Percentiles rank a stretch among this genome's conserved stretches.
These are phyloP conservation scores for Smittia sp. DNA, from an alignment of 2,888 invertebrate genomes.

Conservation along the genomic window DNA sequence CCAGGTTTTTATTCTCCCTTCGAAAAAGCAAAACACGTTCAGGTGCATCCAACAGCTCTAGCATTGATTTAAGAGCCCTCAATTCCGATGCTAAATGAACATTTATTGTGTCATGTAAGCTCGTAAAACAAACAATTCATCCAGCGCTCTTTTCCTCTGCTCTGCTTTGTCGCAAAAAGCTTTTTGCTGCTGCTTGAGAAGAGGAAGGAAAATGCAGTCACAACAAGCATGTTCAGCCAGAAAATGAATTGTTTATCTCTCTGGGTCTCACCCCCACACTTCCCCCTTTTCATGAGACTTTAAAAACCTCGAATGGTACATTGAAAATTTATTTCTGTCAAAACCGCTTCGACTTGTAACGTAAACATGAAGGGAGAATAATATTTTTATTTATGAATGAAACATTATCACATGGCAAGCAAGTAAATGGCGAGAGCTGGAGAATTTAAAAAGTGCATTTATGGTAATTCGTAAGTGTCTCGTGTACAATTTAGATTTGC, in stretches of 20 bases:
- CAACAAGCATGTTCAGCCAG: constrained; percentile 3
- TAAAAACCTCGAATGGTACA: background rate
- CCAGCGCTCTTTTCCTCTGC: background rate
- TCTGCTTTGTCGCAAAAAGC: background rate
- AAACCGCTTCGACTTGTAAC: no score
- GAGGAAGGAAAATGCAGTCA: constrained; percentile 5
- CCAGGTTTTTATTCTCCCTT: background rate
- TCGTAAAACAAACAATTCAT: constrained; percentile 32
- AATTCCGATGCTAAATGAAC: constrained; percentile 34
- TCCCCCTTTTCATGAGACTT: background rate
- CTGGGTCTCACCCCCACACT: background rate
- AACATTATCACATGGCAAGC: constrained; percentile 26
- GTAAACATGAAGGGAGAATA: constrained; percentile 1
- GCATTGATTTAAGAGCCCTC: constrained; percentile 35
- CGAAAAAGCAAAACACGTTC: background rate
- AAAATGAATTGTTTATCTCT: constrained; percentile 33
- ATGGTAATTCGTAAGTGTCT: constrained; percentile 29
- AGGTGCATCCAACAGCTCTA: constrained; percentile 26
- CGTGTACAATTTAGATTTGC: constrained; percentile 14
- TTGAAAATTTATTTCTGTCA: constrained; percentile 31
- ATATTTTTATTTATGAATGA: constrained; percentile 31
- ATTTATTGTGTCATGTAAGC: constrained; percentile 33
- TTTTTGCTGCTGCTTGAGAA: background rate
- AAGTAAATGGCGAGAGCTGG: background rate
- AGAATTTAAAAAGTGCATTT: constrained; percentile 27